These are phyloP conservation scores for Gasteruption jaculator DNA, from an alignment of 2,888 invertebrate genomes.

Conservation along the genomic window DNA sequence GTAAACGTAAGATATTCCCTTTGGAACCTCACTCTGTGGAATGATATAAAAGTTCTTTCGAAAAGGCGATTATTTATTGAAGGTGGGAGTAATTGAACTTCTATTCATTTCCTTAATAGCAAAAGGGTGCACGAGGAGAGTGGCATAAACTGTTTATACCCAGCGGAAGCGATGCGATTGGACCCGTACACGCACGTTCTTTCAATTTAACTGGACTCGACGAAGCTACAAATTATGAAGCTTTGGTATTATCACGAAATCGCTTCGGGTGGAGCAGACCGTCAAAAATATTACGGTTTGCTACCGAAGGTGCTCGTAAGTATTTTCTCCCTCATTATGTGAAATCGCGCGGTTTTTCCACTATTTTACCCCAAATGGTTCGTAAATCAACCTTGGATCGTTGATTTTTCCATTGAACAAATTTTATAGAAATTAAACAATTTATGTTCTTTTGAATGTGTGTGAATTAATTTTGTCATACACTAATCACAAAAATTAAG, in stretches of 20 bases:
- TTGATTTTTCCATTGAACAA: too few species aligned
- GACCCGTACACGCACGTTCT: constrained; percentile 72
- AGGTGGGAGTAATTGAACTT: neutral
- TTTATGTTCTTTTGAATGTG: too few species aligned
- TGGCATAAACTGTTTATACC: constrained; percentile 72
- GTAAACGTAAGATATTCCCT: too few species aligned
- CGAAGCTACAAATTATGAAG: constrained; percentile 73
- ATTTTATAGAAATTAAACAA: too few species aligned
- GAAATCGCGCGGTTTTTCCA: neutral
- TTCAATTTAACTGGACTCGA: constrained; percentile 72
- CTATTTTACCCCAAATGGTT: too few species aligned
- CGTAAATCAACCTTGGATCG: too few species aligned
- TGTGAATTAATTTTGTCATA: too few species aligned
- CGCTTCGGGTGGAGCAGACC: constrained; percentile 82
- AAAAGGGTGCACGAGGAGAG: constrained; percentile 35
- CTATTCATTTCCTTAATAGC: neutral
- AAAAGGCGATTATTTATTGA: constrained; percentile 17
- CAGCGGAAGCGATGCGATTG: constrained; percentile 48
- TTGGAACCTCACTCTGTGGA: too few species aligned
- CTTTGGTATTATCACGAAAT: constrained; percentile 73
- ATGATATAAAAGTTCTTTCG: too few species aligned
- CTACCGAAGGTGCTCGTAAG: constrained; percentile 71
- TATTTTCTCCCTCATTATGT: constrained; percentile 16
- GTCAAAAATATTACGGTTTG: constrained; percentile 70
- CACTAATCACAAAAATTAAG: too few species aligned